Base-by-base conservation (phyloP, 2,113 vertebrate genomes). In the Carassius auratus region DNA sequence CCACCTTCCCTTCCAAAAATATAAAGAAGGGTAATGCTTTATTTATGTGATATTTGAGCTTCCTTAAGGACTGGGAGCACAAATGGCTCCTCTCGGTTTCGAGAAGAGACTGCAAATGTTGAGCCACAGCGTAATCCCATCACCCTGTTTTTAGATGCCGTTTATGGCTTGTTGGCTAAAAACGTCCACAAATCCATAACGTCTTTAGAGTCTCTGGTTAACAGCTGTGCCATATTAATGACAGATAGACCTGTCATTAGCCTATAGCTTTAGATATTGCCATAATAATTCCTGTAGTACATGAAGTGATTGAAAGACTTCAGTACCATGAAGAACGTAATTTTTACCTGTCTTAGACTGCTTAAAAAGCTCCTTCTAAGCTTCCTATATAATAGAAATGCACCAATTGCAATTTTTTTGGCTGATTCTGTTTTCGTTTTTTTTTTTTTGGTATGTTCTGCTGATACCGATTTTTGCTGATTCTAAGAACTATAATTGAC, bases 51-150 rank as follows among this genome's bases (percentile, higher is more conserved):
- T 71, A 55, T 66, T 66, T 38, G 76, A 50, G 50, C 75, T 50
- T 79, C 48, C 64, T 79, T 84, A 23, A 69, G 21, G 6, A 62
- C 9, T 26, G 36, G 15, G 55, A 75, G 13, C 30, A 55, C 48
- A 57, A 52, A 68, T 55, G 75, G 19, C 59, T 62, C n/a, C 77
- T 80, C 57, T 79, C 59, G 45, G 21, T 59, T 15, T 13, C 3
- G 13, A 80, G 57, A 77, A 13, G n/a, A 50, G n/a, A 30, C 84
- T 85, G 55, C n/a, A 73, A 61, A 85, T 73, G 6, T 73, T 55
- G 66, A 73, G 66, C 76, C 38, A 21, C 84, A 85, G 52, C 23
- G 52, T 80, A 85, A 85, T 55, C 75, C 76, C 64, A 61, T 33
- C 69, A 7, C 75, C 33, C 45, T 78, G 48, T 76, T 66, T 50